phyloP scores from a whole-genome alignment of 2,888 invertebrate genomes.

The Fragum whitleyi region DNA sequence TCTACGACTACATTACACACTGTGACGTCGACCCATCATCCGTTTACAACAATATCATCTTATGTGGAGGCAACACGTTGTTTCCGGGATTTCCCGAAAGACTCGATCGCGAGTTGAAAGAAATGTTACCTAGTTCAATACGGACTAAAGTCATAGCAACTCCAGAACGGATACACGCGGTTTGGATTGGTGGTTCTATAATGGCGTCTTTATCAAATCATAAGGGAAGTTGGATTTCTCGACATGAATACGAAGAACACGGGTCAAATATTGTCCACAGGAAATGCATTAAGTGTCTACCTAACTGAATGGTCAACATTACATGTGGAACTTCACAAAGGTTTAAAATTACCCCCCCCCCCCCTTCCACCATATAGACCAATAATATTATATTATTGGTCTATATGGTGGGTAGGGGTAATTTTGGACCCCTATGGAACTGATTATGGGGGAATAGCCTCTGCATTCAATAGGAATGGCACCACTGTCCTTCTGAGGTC shows the following conservation, averaged over 20 bases:
- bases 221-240: conserved; percentile 59
- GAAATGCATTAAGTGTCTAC: conserved; percentile 89
- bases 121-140: conserved; percentile 61
- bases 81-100: conserved; percentile 72
- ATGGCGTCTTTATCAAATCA: conserved; percentile 66
- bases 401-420: too few species aligned
- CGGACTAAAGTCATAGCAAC: conserved; percentile 69
- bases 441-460: too few species aligned
- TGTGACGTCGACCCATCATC: conserved; percentile 77
- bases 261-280: conserved; percentile 98
- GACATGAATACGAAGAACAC: conserved; percentile 94
- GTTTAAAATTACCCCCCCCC: too few species aligned
- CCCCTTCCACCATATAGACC: too few species aligned
- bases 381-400: too few species aligned
- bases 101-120: conserved; percentile 67
- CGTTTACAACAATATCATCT: conserved; percentile 87
- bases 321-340: too few species aligned
- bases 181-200: conserved; percentile 67
- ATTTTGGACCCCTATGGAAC: too few species aligned
- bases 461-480: too few species aligned
- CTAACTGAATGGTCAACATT: too few species aligned
- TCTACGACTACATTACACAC: conserved; percentile 60
- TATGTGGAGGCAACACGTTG: conserved; percentile 95
- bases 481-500: too few species aligned
- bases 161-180: conserved; percentile 84